These are phyloP conservation scores for Steinernema carpocapsae DNA, from an alignment of 2,888 invertebrate species.

Conservation along the genomic window DNA sequence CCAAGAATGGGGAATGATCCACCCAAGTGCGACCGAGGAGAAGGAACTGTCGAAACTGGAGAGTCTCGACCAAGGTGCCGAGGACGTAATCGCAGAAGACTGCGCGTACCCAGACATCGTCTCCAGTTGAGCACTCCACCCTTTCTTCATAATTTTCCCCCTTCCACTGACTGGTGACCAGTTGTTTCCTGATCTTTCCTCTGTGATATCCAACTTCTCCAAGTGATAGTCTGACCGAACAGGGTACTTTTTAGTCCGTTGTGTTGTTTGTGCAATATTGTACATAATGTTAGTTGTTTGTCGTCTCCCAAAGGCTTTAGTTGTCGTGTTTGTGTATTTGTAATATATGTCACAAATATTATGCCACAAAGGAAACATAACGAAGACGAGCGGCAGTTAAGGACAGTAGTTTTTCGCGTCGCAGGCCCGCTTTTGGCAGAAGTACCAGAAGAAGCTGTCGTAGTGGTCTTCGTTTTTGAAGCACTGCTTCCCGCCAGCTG, in stretches of 20 bases:
- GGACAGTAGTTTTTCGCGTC: conserved; percentile 15
- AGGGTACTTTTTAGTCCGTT: conserved; percentile 15
- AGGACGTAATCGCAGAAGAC: background rate
- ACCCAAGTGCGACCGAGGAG: conserved; percentile 6
- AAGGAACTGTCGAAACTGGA: conserved; percentile 20
- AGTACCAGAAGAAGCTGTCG: background rate
- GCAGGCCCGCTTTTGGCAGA: conserved; percentile 6
- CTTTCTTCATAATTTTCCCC: background rate
- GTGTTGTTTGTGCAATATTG: conserved; percentile 15
- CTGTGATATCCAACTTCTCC: background rate
- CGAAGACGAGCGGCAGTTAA: too few species aligned
- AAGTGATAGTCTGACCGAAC: conserved; percentile 2
- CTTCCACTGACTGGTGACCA: background rate
- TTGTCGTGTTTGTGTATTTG: background rate
- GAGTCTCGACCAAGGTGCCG: background rate
- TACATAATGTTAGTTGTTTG: background rate
- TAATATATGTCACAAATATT: background rate
- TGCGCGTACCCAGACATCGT: conserved; percentile 1
- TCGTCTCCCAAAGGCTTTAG: conserved; percentile 18
- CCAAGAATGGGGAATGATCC: conserved; percentile 42
- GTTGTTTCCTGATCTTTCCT: conserved; percentile 6
- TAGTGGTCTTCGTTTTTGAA: background rate
- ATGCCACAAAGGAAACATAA: background rate
- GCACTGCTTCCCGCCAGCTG: background rate
- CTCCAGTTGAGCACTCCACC: background rate